phyloP scores from a whole-genome alignment of 2,113 vertebrate species.

The Elephas maximus region DNA sequence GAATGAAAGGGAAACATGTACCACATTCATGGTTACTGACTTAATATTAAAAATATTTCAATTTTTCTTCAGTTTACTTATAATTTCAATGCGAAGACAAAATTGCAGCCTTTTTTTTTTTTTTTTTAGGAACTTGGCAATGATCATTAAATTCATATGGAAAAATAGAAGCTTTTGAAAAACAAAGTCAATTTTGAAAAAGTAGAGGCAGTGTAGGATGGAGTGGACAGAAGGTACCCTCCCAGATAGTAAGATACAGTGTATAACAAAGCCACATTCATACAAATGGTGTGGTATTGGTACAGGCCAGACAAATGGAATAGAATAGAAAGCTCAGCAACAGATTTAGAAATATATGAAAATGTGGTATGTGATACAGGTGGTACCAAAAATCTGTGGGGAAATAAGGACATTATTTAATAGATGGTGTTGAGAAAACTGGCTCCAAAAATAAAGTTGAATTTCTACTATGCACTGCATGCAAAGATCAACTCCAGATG shows the following conservation, averaged over 20 bases:
- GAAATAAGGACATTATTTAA: not conserved
- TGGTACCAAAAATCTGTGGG: not conserved
- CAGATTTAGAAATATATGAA: not conserved
- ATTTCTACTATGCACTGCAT: not conserved
- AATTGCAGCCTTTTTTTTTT: not conserved
- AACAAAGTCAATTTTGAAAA: not conserved
- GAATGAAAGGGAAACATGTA: not conserved
- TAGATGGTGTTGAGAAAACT: not conserved
- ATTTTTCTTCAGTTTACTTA: not conserved
- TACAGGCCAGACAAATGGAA: not conserved
- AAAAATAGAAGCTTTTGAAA: not conserved
- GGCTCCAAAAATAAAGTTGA: not conserved
- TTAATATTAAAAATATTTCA: not conserved
- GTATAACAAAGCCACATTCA: not conserved
- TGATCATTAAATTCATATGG: not conserved
- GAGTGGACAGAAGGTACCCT: not conserved
- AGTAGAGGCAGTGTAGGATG: no score
- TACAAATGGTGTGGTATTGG: not conserved
- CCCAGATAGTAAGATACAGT: not conserved
- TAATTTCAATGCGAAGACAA: constrained; percentile 32
- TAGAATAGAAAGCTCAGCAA: not conserved
- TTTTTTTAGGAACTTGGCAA: not conserved
- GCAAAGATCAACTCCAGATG: no score
- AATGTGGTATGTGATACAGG: not conserved
- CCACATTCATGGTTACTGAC: not conserved